These are phyloP conservation scores for Holothuria leucospilota DNA, from an alignment of 53 echinoderm and acorn worm species.

Conservation along the genomic window DNA sequence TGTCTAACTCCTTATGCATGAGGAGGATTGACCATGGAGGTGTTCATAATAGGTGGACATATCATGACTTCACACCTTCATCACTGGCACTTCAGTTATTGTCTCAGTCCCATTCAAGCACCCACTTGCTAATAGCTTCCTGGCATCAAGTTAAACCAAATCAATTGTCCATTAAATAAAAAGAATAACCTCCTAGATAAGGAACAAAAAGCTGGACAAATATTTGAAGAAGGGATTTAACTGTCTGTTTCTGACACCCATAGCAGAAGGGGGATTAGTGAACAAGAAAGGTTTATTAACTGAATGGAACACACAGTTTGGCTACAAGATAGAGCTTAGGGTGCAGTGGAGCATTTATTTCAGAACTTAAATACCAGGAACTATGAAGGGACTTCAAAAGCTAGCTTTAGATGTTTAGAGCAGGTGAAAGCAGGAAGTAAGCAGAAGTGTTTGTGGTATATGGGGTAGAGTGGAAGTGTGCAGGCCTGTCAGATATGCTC, in stretches of 20 bases:
- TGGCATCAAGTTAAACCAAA: slow-evolving; percentile 24
- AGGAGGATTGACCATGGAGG: too few species aligned
- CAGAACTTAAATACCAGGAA: too few species aligned
- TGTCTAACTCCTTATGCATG: too few species aligned
- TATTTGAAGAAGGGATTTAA: slow-evolving; percentile 9
- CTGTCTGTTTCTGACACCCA: slow-evolving; percentile 1
- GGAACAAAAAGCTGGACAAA: slow-evolving; percentile 5
- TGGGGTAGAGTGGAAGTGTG: background rate
- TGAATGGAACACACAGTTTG: too few species aligned
- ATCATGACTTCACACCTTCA: too few species aligned
- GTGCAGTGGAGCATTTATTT: too few species aligned
- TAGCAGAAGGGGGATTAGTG: slow-evolving; percentile 16
- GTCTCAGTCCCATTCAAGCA: background rate
- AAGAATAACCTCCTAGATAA: slow-evolving; percentile 15
- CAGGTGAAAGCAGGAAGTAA: background rate
- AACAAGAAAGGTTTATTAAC: too few species aligned
- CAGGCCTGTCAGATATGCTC: too few species aligned
- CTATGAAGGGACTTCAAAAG: too few species aligned
- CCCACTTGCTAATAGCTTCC: slow-evolving; percentile 33
- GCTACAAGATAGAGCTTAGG: too few species aligned
- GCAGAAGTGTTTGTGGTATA: background rate
- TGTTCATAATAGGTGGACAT: too few species aligned
- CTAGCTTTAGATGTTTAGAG: too few species aligned
- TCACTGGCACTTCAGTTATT: background rate
- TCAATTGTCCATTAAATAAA: slow-evolving; percentile 9